Percentiles rank a stretch among this genome's conserved stretches.
Conservation (phyloP, 2,888 invertebrate species). For the Drosophila lutescens region DNA sequence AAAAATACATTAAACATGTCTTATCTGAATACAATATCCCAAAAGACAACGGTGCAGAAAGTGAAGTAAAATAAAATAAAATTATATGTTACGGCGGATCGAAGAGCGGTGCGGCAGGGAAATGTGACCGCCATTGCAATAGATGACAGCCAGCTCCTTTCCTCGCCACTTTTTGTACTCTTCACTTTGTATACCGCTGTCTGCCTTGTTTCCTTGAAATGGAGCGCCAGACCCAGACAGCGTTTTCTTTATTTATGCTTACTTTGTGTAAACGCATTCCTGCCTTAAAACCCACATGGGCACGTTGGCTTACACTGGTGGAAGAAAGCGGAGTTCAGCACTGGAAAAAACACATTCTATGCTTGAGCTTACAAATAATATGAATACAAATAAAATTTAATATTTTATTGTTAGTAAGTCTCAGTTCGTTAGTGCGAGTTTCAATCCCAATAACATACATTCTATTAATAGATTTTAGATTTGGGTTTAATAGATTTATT, state of each 20-base stretch:
- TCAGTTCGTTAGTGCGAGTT: no score
- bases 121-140: conserved; percentile 65
- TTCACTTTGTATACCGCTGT: conserved; percentile 16
- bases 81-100: conserved; percentile 70
- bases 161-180: not conserved
- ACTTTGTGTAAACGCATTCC: conserved; percentile 78
- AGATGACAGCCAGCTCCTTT: conserved; percentile 31
- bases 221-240: conserved; percentile 49
- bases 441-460: no score
- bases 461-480: no score
- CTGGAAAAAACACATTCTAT: no score
- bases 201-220: conserved; percentile 41
- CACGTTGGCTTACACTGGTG: conserved; percentile 7
- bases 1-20: conserved; percentile 81
- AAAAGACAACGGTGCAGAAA: conserved; percentile 76
- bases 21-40: conserved; percentile 81
- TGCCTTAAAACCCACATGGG: conserved; percentile 37
- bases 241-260: conserved; percentile 76
- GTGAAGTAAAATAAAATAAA: conserved; percentile 74
- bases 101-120: conserved; percentile 51
- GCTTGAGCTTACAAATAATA: no score
- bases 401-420: no score
- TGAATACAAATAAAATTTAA: no score
- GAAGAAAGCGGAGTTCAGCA: not conserved
- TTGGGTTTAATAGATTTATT: no score